Evolutionary conservation across 2,888 invertebrate genomes (phyloP).

Genomic region (Magallana nippona): DNA sequence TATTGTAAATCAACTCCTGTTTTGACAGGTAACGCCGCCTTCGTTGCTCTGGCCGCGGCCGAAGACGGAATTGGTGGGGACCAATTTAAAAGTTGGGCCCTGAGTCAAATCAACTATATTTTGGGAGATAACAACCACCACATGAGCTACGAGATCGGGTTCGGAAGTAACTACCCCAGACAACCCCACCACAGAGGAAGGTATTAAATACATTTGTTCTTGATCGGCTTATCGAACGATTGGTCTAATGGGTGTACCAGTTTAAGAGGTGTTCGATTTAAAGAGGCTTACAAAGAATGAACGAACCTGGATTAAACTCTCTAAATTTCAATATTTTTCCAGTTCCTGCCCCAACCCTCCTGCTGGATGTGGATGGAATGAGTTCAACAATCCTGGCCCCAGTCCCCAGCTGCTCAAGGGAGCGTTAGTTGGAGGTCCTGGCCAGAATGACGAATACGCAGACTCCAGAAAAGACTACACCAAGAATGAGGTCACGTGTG

Average conservation of each 20-base stretch:
- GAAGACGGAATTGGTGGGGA: slow-evolving; percentile 65
- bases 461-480: slow-evolving; percentile 66
- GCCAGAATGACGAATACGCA: slow-evolving; percentile 61
- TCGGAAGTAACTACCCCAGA: slow-evolving; percentile 56
- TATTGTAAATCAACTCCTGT: neutral
- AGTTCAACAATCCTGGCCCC: slow-evolving; percentile 49
- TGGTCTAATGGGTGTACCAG: too few relatives aligned
- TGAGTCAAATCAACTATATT: slow-evolving; percentile 73
- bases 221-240: neutral
- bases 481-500: slow-evolving; percentile 68
- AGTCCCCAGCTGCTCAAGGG: slow-evolving; percentile 67
- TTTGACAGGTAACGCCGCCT: slow-evolving; percentile 70
- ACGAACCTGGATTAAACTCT: too few relatives aligned
- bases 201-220: slow-evolving; percentile 42
- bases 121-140: slow-evolving; percentile 69
- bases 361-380: slow-evolving; percentile 64
- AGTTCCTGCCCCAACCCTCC: slow-evolving; percentile 73
- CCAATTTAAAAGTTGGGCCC: slow-evolving; percentile 66
- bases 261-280: too few relatives aligned
- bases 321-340: neutral
- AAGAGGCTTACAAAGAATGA: too few relatives aligned
- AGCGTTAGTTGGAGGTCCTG: slow-evolving; percentile 73
- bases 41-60: slow-evolving; percentile 70
- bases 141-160: slow-evolving; percentile 62
- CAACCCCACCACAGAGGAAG: slow-evolving; percentile 62